Evolutionary conservation across 1,140 invertebrate species (phyloP), one percentile per base, ranked within the genome.

Genomic region (Mylabris phalerata): DNA sequence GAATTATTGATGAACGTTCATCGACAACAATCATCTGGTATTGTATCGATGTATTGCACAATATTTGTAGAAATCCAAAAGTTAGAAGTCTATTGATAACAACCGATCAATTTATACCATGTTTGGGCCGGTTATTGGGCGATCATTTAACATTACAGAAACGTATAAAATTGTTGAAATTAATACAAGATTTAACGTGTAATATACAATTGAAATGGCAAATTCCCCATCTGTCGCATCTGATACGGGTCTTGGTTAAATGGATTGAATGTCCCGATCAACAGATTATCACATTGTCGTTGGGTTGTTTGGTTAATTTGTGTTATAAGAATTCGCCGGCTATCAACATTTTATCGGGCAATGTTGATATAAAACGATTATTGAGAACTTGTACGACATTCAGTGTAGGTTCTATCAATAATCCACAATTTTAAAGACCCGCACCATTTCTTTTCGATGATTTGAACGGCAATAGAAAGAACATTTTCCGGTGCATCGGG

Each of bases 171-270:
- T 61, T 82, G 9, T 67, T 81, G 19, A 72, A 70, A 51, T 73
- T 81, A 39, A 78, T 83, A 75, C 79, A 82, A 78, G 83, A 86
- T 62, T 75, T 88, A 55, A 85, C 85, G 10, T 85, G 85, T 65
- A 84, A 84, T 2, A 82, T 86, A 6, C 84, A 83, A 73, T 84
- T 87, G 42, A 81, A 78, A 2, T 87, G 84, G 83, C 83, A 85
- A 68, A 84, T 87, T 62, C 81, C 83, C 2, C 81, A 87, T 66
- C 73, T 87, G 38, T 70, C 79, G 2, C 76, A 78, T 59, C 72
- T 87, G 40, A 81, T 88, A 69, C 77, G 79, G 10, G 80, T 77
- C 10, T 65, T 87, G 13, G 80, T 80, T 0, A 77, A 80, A 27
- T 87, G 81, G 80, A 78, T 85, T 54, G 75, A 79, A 48, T 67